These are phyloP conservation scores for Scylla paramamosain DNA, from an alignment of 1,140 invertebrate genomes.

Conservation along the genomic window DNA sequence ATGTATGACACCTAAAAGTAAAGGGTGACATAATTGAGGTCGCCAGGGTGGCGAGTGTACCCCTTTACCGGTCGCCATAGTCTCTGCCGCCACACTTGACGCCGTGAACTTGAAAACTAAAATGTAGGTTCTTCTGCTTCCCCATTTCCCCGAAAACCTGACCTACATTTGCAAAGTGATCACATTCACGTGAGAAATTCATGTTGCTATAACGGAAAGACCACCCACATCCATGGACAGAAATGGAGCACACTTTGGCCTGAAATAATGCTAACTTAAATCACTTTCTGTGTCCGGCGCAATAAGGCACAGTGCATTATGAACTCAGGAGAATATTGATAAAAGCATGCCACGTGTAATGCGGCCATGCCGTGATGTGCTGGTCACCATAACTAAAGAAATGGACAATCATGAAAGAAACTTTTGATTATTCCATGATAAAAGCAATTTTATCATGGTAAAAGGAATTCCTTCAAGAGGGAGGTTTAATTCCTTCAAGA, in stretches of 20 bases:
- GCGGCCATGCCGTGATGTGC: too few relatives aligned
- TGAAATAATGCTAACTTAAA: too few relatives aligned
- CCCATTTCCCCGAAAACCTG: neutral
- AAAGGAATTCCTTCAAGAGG: too few relatives aligned
- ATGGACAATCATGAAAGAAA: too few relatives aligned
- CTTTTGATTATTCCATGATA: too few relatives aligned
- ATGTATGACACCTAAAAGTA: neutral
- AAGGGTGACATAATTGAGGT: slow-evolving; percentile 22
- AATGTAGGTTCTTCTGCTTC: neutral
- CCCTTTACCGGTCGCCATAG: neutral
- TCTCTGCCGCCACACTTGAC: neutral
- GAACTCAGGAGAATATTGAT: too few relatives aligned
- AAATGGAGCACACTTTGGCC: neutral
- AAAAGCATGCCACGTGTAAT: too few relatives aligned
- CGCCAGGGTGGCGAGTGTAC: neutral
- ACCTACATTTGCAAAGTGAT: neutral
- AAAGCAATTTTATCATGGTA: too few relatives aligned
- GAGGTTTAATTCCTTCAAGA: too few relatives aligned
- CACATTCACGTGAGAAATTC: neutral
- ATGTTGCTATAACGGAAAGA: neutral
- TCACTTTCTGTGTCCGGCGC: too few relatives aligned
- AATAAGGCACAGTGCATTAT: too few relatives aligned
- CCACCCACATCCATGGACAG: neutral
- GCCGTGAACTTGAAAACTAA: slow-evolving; percentile 2
- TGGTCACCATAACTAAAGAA: too few relatives aligned